Evolutionary conservation across 2,888 invertebrate species (phyloP).

Genomic region (Dasysyrphus tricinctus): DNA sequence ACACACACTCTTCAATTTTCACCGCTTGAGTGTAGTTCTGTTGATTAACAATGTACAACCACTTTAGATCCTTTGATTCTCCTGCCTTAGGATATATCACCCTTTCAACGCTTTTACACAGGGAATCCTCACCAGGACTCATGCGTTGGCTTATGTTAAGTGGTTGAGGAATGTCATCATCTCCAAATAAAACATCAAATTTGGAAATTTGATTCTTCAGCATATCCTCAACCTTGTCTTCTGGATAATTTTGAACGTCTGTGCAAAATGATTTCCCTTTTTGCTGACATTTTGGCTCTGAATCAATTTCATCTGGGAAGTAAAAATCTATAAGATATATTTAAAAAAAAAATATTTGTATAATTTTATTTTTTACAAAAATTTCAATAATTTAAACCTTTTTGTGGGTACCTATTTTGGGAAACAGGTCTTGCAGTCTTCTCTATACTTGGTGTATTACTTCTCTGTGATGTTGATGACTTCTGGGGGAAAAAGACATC

Average conservation of each 20-base stretch:
- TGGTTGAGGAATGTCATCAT: conserved; percentile 81
- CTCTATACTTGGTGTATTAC: conserved; percentile 18
- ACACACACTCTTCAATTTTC: conserved; percentile 90
- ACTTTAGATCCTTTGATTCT: conserved; percentile 86
- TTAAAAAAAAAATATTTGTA: not conserved
- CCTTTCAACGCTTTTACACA: conserved; percentile 83
- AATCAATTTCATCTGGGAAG: conserved; percentile 74
- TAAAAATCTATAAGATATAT: conserved; percentile 66
- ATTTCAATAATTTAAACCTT: conserved; percentile 27
- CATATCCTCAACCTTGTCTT: conserved; percentile 80
- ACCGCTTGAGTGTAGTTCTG: conserved; percentile 88
- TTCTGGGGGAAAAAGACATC: conserved; percentile 80
- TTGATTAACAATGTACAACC: conserved; percentile 89
- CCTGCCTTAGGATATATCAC: conserved; percentile 87
- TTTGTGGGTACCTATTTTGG: not conserved
- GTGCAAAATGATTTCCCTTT: conserved; percentile 83
- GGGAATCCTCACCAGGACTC: conserved; percentile 82
- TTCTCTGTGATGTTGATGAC: conserved; percentile 51
- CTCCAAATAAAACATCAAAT: conserved; percentile 80
- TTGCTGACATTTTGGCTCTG: conserved; percentile 66
- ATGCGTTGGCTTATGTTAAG: conserved; percentile 84
- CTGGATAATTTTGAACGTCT: conserved; percentile 83
- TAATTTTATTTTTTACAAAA: not conserved
- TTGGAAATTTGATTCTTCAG: conserved; percentile 76
- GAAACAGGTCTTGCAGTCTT: not conserved